Percentiles rank a stretch among this genome's conserved stretches.
phyloP scores from a whole-genome alignment of 2,888 invertebrate species.

The Crepidodera aurea region DNA sequence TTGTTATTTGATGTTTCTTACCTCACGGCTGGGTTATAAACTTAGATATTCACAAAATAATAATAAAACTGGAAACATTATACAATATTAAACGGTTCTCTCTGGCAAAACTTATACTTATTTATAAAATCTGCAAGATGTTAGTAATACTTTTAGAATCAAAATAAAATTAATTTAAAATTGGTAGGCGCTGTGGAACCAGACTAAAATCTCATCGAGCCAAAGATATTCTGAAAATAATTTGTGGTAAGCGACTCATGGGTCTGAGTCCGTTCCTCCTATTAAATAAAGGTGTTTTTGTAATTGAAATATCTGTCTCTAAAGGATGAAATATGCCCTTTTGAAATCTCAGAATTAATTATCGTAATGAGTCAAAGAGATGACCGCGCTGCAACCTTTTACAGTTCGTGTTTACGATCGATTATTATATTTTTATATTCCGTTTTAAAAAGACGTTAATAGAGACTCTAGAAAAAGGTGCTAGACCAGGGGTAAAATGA shows the following conservation, averaged over 20 bases:
- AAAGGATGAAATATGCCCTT: conserved; percentile 20
- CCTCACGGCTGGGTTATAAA: too few species aligned
- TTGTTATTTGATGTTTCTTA: too few species aligned
- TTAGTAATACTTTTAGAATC: too few species aligned
- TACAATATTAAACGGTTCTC: too few species aligned
- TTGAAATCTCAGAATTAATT: conserved; percentile 23
- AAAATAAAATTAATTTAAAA: too few species aligned
- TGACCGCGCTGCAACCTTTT: conserved; percentile 7
- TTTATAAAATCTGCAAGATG: too few species aligned
- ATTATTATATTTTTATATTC: conserved; percentile 14
- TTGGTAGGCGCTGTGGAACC: background rate
- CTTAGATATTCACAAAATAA: too few species aligned
- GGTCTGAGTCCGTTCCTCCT: conserved; percentile 6
- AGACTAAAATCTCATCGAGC: background rate
- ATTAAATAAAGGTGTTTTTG: conserved; percentile 21
- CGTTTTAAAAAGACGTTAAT: background rate
- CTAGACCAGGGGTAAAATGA: too few species aligned
- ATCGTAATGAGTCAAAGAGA: conserved; percentile 16
- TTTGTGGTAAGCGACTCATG: background rate
- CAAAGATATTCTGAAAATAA: background rate
- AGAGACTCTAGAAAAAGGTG: background rate
- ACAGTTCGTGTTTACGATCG: conserved; percentile 8
- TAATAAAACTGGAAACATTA: too few species aligned
- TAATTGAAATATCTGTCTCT: conserved; percentile 29
- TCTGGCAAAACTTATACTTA: too few species aligned